Percentiles rank a stretch among this genome's conserved stretches.
Evolutionary conservation across 1,140 invertebrate genomes (phyloP).

Genomic region (Lysiphlebus fabarum): DNA sequence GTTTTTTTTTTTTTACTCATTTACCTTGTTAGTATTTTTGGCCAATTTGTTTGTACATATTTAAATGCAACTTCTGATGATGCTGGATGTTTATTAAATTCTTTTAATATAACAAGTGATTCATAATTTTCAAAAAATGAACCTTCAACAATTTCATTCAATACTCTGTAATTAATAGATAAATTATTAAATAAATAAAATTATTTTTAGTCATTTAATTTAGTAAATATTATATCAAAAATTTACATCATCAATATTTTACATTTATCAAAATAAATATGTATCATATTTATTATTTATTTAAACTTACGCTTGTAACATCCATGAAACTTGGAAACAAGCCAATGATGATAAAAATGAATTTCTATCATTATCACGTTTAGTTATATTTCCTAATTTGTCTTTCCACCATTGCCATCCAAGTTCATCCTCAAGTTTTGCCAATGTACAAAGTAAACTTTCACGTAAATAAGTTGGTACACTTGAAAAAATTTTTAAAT

Average conservation of each 20-base stretch:
- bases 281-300: conserved; percentile 6
- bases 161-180: conserved; percentile 31
- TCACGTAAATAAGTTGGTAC: conserved; percentile 39
- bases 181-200: background rate
- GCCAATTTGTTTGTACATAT: conserved; percentile 41
- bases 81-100: conserved; percentile 39
- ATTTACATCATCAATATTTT: no score
- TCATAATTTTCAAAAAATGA: conserved; percentile 34
- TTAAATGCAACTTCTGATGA: conserved; percentile 37
- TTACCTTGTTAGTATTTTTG: conserved; percentile 37
- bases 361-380: conserved; percentile 38
- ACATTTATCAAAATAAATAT: background rate
- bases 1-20: no score
- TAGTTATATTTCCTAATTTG: conserved; percentile 28
- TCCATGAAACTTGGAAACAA: conserved; percentile 43
- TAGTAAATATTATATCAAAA: no score
- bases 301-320: conserved; percentile 41
- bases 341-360: conserved; percentile 38
- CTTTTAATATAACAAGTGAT: conserved; percentile 34
- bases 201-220: no score
- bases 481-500: conserved; percentile 32
- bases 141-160: conserved; percentile 38
- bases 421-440: conserved; percentile 39
- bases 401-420: conserved; percentile 44
- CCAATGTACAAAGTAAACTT: conserved; percentile 45